These are phyloP conservation scores for Tachina lurida DNA, from an alignment of 2,888 invertebrate species.

Conservation along the genomic window DNA sequence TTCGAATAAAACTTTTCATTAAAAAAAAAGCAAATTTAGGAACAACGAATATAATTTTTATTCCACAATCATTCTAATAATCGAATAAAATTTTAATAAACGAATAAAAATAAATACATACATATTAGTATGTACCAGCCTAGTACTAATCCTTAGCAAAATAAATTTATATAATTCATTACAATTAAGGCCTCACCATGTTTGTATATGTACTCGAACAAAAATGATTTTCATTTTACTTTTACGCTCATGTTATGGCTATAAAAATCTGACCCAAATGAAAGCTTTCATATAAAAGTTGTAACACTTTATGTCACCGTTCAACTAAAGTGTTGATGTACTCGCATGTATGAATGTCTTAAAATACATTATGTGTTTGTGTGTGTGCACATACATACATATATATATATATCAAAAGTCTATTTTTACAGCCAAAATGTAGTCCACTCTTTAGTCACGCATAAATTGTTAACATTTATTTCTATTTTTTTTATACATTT, in stretches of 20 bases:
- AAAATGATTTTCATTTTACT: background rate
- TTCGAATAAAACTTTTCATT: too few relatives aligned
- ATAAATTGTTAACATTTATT: slow-evolving; percentile 43
- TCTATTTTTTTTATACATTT: background rate
- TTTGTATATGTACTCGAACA: background rate
- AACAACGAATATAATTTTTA: too few relatives aligned
- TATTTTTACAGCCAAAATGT: slow-evolving; percentile 41
- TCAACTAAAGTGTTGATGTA: slow-evolving; percentile 6
- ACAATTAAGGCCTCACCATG: background rate
- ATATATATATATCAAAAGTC: background rate
- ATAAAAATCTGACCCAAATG: slow-evolving; percentile 20
- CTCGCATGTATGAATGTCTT: background rate
- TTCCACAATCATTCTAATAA: too few relatives aligned
- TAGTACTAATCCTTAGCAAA: background rate
- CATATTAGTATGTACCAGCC: too few relatives aligned
- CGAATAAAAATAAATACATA: too few relatives aligned
- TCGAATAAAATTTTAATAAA: too few relatives aligned
- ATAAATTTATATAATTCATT: background rate
- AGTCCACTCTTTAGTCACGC: slow-evolving; percentile 63
- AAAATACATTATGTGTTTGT: slow-evolving; percentile 2
- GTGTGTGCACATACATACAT: background rate
- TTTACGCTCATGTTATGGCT: too few relatives aligned
- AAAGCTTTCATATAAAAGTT: background rate
- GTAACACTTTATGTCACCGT: slow-evolving; percentile 19
- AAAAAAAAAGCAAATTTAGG: too few relatives aligned